Percentiles rank a stretch among this genome's conserved stretches.
These are phyloP conservation scores for Sinodicranocentrus sp. DNA, from an alignment of 2,888 invertebrate species.

Conservation along the genomic window DNA sequence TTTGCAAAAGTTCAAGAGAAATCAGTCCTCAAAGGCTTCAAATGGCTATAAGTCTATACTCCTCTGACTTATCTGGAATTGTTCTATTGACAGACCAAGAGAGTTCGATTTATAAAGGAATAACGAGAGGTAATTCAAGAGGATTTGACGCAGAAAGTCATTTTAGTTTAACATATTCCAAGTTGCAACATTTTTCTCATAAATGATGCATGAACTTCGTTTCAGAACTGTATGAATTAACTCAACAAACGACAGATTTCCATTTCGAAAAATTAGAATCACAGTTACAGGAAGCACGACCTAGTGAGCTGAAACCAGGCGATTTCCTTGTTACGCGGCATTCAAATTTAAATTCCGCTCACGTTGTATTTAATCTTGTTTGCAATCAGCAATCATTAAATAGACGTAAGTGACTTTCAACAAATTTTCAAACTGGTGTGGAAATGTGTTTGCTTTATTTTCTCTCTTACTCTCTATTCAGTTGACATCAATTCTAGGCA, in stretches of 20 bases:
- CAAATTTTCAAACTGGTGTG: background rate
- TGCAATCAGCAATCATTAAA: conserved; percentile 80
- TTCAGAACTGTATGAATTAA: conserved; percentile 82
- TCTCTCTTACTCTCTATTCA: too few relatives aligned
- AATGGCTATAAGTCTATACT: conserved; percentile 95
- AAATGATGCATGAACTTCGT: conserved; percentile 9
- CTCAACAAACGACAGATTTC: conserved; percentile 93
- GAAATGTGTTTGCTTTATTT: background rate
- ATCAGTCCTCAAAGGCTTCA: conserved; percentile 87
- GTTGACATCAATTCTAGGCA: conserved; percentile 97
- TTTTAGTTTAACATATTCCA: conserved; percentile 1
- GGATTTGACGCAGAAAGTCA: background rate
- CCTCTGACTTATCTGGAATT: conserved; percentile 91
- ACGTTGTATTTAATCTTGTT: conserved; percentile 97
- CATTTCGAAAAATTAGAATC: conserved; percentile 93
- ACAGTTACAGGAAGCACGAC: conserved; percentile 83
- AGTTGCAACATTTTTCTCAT: background rate
- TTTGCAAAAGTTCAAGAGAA: conserved; percentile 72
- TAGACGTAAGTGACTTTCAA: conserved; percentile 63
- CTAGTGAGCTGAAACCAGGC: conserved; percentile 80
- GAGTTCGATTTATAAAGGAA: conserved; percentile 83
- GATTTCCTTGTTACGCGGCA: conserved; percentile 93
- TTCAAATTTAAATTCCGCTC: conserved; percentile 95
- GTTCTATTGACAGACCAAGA: conserved; percentile 89
- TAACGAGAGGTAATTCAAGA: conserved; percentile 80